phyloP scores from a whole-genome alignment of 2,888 invertebrate genomes.

The Aspidiotus rigidus region DNA sequence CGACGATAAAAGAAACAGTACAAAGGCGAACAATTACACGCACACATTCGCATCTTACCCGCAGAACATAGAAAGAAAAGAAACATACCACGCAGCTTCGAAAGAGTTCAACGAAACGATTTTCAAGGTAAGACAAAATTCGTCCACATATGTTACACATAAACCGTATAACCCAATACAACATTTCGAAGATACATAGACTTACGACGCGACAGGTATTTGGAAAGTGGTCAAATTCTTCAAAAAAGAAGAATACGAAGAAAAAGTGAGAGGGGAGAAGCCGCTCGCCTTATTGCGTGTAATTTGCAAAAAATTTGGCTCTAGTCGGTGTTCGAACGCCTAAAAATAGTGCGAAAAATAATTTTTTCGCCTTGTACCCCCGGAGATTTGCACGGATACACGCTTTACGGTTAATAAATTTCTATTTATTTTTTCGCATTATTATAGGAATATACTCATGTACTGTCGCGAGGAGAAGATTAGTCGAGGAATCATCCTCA shows the following conservation, averaged over 20 bases:
- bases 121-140: constrained; percentile 8
- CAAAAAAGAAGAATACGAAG: background rate
- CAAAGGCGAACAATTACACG: background rate
- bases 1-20: background rate
- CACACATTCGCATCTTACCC: background rate
- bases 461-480: too few relatives aligned
- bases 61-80: background rate
- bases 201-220: constrained; percentile 14
- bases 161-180: background rate
- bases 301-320: too few relatives aligned
- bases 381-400: too few relatives aligned
- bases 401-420: too few relatives aligned
- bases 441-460: too few relatives aligned
- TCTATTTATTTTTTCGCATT: too few relatives aligned
- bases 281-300: too few relatives aligned
- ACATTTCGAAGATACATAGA: background rate
- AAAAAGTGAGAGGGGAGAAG: too few relatives aligned
- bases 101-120: constrained; percentile 27
- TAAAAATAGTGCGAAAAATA: too few relatives aligned
- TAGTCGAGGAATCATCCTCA: too few relatives aligned
- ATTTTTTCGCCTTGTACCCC: too few relatives aligned
- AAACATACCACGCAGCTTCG: background rate
- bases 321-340: too few relatives aligned
- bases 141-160: background rate
- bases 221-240: constrained; percentile 15